These are phyloP conservation scores for Creontiades dilutus DNA, from an alignment of 2,888 invertebrate genomes.

Conservation along the genomic window DNA sequence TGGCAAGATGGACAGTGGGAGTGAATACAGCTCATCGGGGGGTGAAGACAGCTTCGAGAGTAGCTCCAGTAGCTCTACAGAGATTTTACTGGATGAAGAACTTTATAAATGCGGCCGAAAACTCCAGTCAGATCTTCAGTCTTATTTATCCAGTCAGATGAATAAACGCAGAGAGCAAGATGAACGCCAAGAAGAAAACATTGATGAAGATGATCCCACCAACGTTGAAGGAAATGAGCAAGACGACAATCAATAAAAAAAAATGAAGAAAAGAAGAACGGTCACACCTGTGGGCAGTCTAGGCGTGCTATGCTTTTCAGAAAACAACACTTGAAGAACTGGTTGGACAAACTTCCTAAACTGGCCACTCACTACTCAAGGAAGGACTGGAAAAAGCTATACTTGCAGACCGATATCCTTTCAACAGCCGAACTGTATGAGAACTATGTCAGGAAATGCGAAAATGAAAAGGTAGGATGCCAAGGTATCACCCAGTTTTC, in stretches of 20 bases:
- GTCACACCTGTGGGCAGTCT: constrained; percentile 18
- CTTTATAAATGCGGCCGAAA: no score
- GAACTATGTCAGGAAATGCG: not conserved
- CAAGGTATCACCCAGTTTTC: not conserved
- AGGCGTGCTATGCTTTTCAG: constrained; percentile 1
- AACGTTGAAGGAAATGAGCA: not conserved
- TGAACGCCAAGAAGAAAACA: not conserved
- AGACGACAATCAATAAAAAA: not conserved
- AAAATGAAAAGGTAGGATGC: not conserved
- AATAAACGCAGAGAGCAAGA: constrained; percentile 6
- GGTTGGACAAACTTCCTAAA: constrained; percentile 42
- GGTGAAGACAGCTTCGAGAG: no score
- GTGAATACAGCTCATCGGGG: no score
- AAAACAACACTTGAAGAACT: not conserved
- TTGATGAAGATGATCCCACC: not conserved
- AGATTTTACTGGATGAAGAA: no score
- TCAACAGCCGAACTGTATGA: constrained; percentile 29
- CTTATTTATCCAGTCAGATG: no score
- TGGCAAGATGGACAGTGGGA: no score
- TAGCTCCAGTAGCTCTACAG: no score
- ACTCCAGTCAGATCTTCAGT: no score
- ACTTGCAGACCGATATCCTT: constrained; percentile 29
- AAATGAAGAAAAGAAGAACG: not conserved
- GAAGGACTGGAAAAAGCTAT: constrained; percentile 45
- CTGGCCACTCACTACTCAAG: constrained; percentile 32